These are phyloP conservation scores for Chymomyza procnemis DNA, from an alignment of 2,888 invertebrate genomes.

Conservation along the genomic window DNA sequence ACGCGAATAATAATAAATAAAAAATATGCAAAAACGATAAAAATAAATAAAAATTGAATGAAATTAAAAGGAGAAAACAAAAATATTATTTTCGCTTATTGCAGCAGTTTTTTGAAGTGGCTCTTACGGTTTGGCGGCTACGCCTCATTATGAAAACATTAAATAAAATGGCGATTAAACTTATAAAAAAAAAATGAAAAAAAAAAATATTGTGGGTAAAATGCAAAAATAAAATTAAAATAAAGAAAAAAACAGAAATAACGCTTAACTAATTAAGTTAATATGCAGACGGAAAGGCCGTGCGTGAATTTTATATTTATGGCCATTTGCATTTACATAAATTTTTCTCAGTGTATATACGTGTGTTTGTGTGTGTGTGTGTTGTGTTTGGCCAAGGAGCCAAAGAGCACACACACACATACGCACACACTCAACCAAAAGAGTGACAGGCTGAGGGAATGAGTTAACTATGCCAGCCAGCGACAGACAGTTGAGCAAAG, in stretches of 20 bases:
- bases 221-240: slow-evolving; percentile 11
- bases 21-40: neutral
- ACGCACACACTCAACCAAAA: neutral
- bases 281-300: slow-evolving; percentile 18
- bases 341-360: slow-evolving; percentile 4
- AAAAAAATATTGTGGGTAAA: slow-evolving; percentile 22
- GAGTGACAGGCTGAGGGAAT: neutral
- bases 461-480: neutral
- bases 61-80: too few species aligned
- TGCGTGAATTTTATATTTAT: slow-evolving; percentile 24
- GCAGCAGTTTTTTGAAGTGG: neutral
- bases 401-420: neutral
- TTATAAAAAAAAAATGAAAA: slow-evolving; percentile 17
- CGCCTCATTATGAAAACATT: slow-evolving; percentile 40
- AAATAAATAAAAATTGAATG: too few species aligned
- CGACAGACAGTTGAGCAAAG: neutral
- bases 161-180: slow-evolving; percentile 40
- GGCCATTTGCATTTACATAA: slow-evolving; percentile 36
- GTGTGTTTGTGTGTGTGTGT: too few species aligned
- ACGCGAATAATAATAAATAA: neutral
- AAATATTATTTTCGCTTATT: too few species aligned
- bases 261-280: slow-evolving; percentile 50
- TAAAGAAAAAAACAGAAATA: slow-evolving; percentile 26
- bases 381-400: neutral
- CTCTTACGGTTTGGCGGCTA: neutral